A percentile compares a stretch with the other conserved stretches of the same genome.
Conservation (phyloP, 2,888 invertebrate species). For the Himalopsyche tibetana region DNA sequence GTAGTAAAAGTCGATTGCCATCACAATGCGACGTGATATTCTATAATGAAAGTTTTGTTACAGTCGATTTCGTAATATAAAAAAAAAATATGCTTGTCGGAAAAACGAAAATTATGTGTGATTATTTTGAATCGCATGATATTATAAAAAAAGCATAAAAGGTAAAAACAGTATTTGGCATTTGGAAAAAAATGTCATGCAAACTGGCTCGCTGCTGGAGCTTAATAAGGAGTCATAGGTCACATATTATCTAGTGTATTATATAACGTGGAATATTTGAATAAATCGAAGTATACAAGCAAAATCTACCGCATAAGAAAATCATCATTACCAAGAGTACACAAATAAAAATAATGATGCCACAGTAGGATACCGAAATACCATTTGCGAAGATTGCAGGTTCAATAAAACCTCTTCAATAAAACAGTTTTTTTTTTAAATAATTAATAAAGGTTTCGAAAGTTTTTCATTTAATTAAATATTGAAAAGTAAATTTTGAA, state of each 20-base stretch:
- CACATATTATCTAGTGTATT: not conserved
- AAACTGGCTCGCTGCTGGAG: not conserved
- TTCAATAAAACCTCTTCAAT: no score
- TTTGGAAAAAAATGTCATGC: conserved; percentile 11
- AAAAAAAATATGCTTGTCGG: not conserved
- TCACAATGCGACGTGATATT: not conserved
- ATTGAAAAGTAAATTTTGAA: no score
- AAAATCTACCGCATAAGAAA: no score
- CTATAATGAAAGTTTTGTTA: not conserved
- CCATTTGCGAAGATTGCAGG: no score
- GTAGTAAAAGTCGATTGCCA: not conserved
- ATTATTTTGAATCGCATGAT: not conserved
- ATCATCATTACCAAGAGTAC: no score
- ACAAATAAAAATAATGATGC: no score
- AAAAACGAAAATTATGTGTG: not conserved
- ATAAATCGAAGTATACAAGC: no score
- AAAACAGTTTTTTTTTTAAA: no score
- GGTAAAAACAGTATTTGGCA: not conserved
- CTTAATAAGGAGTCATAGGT: not conserved
- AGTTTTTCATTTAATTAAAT: no score
- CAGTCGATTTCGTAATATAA: not conserved
- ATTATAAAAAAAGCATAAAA: not conserved
- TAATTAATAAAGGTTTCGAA: no score
- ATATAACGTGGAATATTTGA: not conserved
- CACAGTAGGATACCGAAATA: no score